Evolutionary conservation across 2,113 vertebrate species (phyloP).

Genomic region (Odobenus rosmarus): DNA sequence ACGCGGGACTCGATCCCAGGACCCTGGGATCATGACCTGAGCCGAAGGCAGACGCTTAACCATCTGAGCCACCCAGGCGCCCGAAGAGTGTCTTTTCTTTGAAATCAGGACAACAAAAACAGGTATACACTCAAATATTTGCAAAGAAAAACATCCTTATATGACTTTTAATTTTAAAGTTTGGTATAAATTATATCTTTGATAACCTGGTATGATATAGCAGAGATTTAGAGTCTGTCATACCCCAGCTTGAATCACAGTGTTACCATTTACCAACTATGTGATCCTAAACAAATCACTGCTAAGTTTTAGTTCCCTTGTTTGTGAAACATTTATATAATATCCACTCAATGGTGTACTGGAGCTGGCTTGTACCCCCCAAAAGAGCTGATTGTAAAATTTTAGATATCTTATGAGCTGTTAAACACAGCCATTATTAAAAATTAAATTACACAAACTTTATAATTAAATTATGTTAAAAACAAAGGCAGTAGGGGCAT

Average conservation of each 20-base stretch:
- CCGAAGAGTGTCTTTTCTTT: not conserved
- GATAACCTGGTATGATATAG: not conserved
- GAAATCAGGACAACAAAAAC: not conserved
- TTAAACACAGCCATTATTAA: not conserved
- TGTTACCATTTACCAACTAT: not conserved
- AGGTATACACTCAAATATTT: not conserved
- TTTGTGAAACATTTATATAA: not conserved
- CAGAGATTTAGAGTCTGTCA: not conserved
- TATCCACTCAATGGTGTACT: not conserved
- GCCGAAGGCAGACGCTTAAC: no score
- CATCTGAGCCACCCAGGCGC: no score
- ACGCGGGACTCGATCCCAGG: no score
- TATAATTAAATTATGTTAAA: conserved; percentile 25
- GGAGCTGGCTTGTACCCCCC: not conserved
- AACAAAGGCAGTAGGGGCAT: not conserved
- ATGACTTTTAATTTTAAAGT: conserved; percentile 16
- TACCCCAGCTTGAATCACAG: not conserved
- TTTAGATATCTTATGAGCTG: not conserved
- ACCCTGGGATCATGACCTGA: no score
- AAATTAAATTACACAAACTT: conserved; percentile 18
- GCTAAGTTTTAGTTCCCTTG: not conserved
- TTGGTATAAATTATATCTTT: not conserved
- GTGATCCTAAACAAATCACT: not conserved
- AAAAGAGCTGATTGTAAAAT: not conserved
- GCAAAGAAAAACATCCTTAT: not conserved